Base-by-base conservation (phyloP, 2,888 invertebrate genomes). In the Chaitophorus viminalis region DNA sequence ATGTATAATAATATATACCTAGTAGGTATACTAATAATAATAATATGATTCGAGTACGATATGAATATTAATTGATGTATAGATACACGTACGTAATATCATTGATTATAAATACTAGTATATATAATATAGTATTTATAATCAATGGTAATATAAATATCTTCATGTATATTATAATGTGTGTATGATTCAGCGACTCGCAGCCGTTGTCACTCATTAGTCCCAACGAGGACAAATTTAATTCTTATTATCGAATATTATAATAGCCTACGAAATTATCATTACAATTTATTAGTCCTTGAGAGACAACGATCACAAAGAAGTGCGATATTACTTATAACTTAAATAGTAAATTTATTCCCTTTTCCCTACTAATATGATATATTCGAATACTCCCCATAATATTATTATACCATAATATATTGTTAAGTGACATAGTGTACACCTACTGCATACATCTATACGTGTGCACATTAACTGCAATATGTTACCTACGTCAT, bases 221-320 rank as follows among this genome's bases (percentile, higher is more conserved):
- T 31, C 70, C 31, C 29, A 4, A 70, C 31, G 70, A 70, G 70
- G 70, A 70, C 70, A 70, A 70, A 70, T 70, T 70, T 68, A 29
- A 68, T 68, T 79, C 36, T 39, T 68, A 68, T 21, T 79, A 79
- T 79, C 29, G 11, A 68, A 39, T 65, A 68, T 68, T 65, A 8
- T 68, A 79, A 79, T 39, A 65, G 39, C n/a, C 65, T 36, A n/a
- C 65, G 4, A 79, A 79, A 65, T 39, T 79, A 68, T 79, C 36
- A 65, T 79, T 65, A 65, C 31, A 39, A 79, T 39, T 29, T 21
- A 65, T 65, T 79, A 79, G 79, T 79, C 79, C 79, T 79, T 79
- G 79, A 29, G n/a, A 79, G 79, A 65, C 65, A 79, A 79, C 65
- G 79, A 79, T 79, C 79, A 65, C 29, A 65, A 68, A 68, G n/a